Conservation (phyloP, 2,113 vertebrate genomes). For the Cebidichthys violaceus region DNA sequence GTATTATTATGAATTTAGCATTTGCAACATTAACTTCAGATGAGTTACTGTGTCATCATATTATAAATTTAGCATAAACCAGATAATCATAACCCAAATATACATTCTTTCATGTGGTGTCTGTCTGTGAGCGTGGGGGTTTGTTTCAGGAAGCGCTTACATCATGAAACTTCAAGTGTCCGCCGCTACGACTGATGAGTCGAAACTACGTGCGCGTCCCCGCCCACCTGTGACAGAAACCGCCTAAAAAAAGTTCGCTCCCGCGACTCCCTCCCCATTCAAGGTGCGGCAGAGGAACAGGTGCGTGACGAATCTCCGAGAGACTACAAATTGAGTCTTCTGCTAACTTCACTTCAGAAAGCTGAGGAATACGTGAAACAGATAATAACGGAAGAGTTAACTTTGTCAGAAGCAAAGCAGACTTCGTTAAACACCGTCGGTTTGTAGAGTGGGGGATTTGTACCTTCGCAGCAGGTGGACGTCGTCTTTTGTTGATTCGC, state of each 20-base stretch:
- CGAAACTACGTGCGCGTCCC: constrained; percentile 81
- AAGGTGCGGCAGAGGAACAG: constrained; percentile 80
- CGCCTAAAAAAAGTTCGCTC: constrained; percentile 74
- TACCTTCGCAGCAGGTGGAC: constrained; percentile 52
- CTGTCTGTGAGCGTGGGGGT: not conserved
- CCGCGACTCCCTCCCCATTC: constrained; percentile 50
- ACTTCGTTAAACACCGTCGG: not conserved
- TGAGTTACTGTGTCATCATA: not conserved
- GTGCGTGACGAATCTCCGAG: constrained; percentile 51
- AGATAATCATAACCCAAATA: not conserved
- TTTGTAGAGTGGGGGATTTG: not conserved
- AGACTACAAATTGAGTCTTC: not conserved
- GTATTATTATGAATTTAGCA: not conserved
- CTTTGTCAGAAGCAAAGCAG: not conserved
- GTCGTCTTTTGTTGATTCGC: constrained; percentile 18
- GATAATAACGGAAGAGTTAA: not conserved
- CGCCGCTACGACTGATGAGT: constrained; percentile 37
- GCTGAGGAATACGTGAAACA: not conserved
- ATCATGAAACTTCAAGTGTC: constrained; percentile 75
- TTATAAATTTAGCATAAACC: not conserved
- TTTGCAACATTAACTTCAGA: not conserved
- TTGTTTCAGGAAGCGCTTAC: constrained; percentile 41
- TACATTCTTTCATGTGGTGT: not conserved
- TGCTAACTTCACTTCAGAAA: not conserved
- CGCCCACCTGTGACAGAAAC: constrained; percentile 71